Evolutionary conservation across 2,797 vertebrate species (phyloP).

Genomic region (Chaetophractus vellerosus): DNA sequence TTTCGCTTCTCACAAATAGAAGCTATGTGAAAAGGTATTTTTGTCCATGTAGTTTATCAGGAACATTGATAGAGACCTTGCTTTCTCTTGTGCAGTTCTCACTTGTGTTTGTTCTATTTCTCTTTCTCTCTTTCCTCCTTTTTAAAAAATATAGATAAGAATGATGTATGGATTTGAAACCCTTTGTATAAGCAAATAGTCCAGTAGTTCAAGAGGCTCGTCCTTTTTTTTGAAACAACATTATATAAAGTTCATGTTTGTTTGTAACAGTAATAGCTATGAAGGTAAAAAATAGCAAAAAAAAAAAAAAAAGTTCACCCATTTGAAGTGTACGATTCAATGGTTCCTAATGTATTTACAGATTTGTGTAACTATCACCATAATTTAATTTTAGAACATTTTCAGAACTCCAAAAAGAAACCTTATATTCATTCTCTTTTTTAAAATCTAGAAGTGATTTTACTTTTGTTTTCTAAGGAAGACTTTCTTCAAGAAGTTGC

Average conservation of each 20-base stretch:
- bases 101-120: neutral
- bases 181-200: neutral
- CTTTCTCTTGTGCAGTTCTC: neutral
- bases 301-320: too few species aligned
- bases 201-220: neutral
- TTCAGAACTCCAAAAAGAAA: neutral
- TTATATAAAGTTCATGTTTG: conserved; percentile 13
- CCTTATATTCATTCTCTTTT: neutral
- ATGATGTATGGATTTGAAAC: neutral
- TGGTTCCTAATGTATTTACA: conserved; percentile 6
- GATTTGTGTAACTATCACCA: neutral
- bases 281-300: too few species aligned
- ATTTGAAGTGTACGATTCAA: neutral
- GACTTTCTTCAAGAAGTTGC: neutral
- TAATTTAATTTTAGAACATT: conserved; percentile 49
- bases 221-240: neutral
- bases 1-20: conserved; percentile 60
- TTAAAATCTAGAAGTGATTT: neutral
- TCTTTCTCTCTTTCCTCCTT: neutral
- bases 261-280: too few species aligned
- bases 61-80: conserved; percentile 10
- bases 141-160: neutral
- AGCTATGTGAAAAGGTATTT: conserved; percentile 47
- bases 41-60: conserved; percentile 52
- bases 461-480: conserved; percentile 50